Evolutionary conservation across 2,797 vertebrate species (phyloP).

Genomic region (Falco concolor): DNA sequence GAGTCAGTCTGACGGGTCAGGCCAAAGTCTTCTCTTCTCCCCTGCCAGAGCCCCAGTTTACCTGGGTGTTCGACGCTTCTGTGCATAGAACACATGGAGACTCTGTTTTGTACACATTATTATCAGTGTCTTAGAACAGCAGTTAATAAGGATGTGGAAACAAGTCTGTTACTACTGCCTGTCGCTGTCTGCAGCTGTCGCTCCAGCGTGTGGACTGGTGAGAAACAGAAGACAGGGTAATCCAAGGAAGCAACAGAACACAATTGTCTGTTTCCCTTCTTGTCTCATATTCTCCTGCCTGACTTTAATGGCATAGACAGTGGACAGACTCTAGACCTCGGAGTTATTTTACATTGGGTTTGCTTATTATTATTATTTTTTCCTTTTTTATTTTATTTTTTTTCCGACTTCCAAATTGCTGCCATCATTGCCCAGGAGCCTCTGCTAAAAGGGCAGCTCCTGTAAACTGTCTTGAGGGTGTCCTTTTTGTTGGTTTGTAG

Average conservation of each 20-base stretch:
- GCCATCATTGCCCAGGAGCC: neutral
- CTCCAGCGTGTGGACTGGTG: fast-evolving
- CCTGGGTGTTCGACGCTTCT: neutral
- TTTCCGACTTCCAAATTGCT: neutral
- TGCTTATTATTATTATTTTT: no score
- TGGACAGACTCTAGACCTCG: neutral
- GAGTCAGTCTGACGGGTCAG: fast-evolving
- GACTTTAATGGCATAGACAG: neutral
- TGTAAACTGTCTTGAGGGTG: neutral
- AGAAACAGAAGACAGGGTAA: neutral
- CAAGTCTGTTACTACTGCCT: neutral
- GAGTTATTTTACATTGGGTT: neutral
- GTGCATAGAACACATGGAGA: neutral
- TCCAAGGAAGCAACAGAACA: fast-evolving
- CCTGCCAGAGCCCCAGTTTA: neutral
- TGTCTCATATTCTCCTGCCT: neutral
- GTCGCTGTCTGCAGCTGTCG: neutral
- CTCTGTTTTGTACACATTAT: neutral
- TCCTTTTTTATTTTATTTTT: neutral
- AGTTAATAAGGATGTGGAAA: neutral
- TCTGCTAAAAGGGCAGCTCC: neutral
- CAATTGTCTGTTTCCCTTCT: neutral
- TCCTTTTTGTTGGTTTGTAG: neutral
- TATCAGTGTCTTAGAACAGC: neutral
- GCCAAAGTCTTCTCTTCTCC: neutral